phyloP scores from a whole-genome alignment of 2,113 vertebrate genomes.

The Bos javanicus region DNA sequence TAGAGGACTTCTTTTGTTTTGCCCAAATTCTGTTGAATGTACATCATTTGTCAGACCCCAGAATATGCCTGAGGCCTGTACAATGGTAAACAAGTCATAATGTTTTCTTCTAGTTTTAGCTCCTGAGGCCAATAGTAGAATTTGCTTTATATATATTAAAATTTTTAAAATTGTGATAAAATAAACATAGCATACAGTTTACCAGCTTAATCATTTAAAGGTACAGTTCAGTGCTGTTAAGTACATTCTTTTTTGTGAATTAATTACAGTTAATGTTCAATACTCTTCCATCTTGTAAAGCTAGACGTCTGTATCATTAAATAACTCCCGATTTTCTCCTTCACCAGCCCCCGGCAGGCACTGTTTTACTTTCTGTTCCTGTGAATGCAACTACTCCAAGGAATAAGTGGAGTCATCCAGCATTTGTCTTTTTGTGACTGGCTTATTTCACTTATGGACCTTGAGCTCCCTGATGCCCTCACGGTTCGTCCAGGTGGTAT shows the following conservation, averaged over 20 bases:
- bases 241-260: background rate
- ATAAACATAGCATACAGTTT: background rate
- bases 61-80: accelerated
- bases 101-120: background rate
- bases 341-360: background rate
- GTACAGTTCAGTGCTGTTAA: background rate
- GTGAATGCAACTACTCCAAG: accelerated
- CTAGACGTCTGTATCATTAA: background rate
- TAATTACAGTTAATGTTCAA: background rate
- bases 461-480: background rate
- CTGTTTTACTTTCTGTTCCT: background rate
- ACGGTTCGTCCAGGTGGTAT: accelerated
- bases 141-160: background rate
- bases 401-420: accelerated
- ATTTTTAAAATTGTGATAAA: background rate
- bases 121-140: background rate
- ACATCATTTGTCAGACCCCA: background rate
- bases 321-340: accelerated
- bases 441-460: background rate
- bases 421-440: background rate
- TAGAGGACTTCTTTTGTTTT: background rate
- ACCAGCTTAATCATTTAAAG: background rate
- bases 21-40: background rate
- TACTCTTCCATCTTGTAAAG: background rate
- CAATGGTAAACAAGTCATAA: too few relatives aligned